phyloP scores from a whole-genome alignment of 53 echinoderm and acorn worm genomes.

The Apostichopus leukothele region DNA sequence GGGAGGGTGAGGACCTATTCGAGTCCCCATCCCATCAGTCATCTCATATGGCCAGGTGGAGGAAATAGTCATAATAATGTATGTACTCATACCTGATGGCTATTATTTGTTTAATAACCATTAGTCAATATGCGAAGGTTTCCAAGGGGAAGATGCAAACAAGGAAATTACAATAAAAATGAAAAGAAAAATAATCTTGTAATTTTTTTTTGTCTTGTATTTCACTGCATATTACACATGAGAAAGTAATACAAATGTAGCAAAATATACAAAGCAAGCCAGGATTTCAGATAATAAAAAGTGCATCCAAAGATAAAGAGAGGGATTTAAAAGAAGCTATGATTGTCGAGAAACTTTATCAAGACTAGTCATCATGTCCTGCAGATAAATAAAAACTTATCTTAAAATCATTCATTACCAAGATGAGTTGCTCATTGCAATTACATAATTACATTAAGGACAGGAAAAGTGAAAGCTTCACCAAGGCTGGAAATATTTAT shows the following conservation, averaged over 20 bases:
- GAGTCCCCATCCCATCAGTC: no score
- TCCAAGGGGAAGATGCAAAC: background rate
- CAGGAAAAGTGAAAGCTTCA: background rate
- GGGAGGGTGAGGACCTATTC: no score
- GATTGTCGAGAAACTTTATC: background rate
- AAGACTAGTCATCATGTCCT: background rate
- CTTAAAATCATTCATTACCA: background rate
- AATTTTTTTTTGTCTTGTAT: background rate
- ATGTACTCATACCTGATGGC: no score
- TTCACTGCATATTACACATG: constrained; percentile 38
- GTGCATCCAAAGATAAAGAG: constrained; percentile 1
- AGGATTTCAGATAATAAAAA: constrained; percentile 13
- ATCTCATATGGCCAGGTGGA: no score
- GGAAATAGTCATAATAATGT: no score
- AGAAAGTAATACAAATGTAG: background rate
- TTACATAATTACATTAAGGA: background rate
- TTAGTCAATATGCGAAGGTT: no score
- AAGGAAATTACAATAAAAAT: background rate
- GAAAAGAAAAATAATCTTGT: background rate
- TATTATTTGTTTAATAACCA: no score
- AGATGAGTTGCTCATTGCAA: background rate
- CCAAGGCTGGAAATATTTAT: no score
- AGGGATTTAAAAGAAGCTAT: background rate
- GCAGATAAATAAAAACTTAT: background rate
- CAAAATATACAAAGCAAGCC: constrained; percentile 20